These are phyloP conservation scores for Odocoileus hemionus DNA, from an alignment of 2,113 vertebrate species.

Conservation along the genomic window DNA sequence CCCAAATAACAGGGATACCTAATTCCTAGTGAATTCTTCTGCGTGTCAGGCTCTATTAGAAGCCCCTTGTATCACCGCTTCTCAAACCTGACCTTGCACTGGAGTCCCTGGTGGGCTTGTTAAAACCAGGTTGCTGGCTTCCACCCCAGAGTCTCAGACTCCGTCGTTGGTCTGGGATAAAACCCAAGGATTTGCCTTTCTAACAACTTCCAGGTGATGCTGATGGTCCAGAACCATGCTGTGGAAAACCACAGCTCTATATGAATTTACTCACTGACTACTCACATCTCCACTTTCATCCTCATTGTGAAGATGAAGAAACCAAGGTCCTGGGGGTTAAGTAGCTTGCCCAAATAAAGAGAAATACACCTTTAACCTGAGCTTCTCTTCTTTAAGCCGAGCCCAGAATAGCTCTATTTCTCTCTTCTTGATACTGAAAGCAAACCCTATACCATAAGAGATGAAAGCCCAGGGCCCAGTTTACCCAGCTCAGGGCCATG, in stretches of 20 bases:
- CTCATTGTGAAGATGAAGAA: neutral
- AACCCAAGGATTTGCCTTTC: neutral
- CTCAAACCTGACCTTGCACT: neutral
- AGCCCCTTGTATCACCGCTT: neutral
- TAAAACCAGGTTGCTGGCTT: neutral
- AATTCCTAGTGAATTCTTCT: neutral
- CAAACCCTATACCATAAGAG: neutral
- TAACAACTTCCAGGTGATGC: neutral
- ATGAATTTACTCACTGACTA: neutral
- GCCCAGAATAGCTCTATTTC: neutral
- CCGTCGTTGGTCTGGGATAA: neutral
- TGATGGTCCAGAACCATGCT: too few species aligned
- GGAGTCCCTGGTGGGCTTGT: neutral
- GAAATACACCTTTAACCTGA: neutral
- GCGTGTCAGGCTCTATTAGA: neutral
- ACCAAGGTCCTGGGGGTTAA: neutral
- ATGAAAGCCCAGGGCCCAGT: neutral
- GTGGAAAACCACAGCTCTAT: neutral
- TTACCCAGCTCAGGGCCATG: neutral
- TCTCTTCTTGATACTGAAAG: neutral
- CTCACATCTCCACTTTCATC: neutral
- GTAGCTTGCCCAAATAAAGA: neutral
- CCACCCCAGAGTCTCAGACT: neutral
- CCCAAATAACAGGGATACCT: neutral
- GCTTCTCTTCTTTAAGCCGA: neutral